Conservation (phyloP, 2,888 invertebrate species). For the Drosophila cracens region DNA sequence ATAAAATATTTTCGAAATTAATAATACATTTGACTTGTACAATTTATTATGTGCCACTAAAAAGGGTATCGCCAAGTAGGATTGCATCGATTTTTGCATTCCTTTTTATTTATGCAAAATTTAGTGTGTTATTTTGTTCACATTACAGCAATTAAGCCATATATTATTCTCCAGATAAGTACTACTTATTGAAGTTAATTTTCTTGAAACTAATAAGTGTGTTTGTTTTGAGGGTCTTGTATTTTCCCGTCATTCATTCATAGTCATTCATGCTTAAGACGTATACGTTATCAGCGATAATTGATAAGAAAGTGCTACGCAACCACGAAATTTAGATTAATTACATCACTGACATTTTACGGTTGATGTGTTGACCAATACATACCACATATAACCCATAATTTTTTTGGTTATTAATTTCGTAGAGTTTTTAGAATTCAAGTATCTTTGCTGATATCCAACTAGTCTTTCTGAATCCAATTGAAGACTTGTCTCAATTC, state of each 20-base stretch:
- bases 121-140: background rate
- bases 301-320: slow-evolving; percentile 48
- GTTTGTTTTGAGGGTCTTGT: background rate
- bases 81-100: background rate
- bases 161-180: background rate
- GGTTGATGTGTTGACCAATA: background rate
- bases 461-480: background rate
- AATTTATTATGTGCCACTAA: background rate
- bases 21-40: background rate
- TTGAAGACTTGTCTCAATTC: slow-evolving; percentile 10
- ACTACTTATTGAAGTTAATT: background rate
- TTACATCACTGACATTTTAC: slow-evolving; percentile 49
- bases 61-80: background rate
- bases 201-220: background rate
- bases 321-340: background rate
- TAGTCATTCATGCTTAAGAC: slow-evolving; percentile 23
- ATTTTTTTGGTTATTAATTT: background rate
- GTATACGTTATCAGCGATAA: slow-evolving; percentile 32
- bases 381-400: background rate
- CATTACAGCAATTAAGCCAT: background rate
- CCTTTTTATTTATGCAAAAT: background rate
- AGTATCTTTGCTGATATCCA: background rate
- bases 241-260: slow-evolving; percentile 36
- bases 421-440: background rate
- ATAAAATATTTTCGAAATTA: background rate